phyloP scores from a whole-genome alignment of 2,113 vertebrate species.

The Electrona antarctica region DNA sequence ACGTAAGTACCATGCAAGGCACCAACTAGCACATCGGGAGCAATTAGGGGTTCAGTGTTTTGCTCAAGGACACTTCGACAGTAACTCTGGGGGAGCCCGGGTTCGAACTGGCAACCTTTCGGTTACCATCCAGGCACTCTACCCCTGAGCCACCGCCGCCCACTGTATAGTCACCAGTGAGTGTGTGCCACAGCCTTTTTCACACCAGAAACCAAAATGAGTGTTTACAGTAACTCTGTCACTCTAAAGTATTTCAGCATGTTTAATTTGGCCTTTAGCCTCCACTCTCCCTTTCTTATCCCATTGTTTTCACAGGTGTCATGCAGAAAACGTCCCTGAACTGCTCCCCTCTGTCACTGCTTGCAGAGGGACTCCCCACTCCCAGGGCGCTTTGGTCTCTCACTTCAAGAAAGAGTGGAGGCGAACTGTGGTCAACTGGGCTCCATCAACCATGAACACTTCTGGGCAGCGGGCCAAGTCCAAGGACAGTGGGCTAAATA shows the following conservation, averaged over 20 bases:
- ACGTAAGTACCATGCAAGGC: too few species aligned
- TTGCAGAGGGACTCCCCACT: constrained; percentile 22
- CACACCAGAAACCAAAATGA: constrained; percentile 1
- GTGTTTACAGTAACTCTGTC: neutral
- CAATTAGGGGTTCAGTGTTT: too few species aligned
- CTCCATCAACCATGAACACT: constrained; percentile 11
- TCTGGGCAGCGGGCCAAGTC: neutral
- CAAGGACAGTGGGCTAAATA: constrained; percentile 1
- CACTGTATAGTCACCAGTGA: neutral
- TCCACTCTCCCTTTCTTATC: constrained; percentile 19
- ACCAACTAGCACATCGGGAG: too few species aligned
- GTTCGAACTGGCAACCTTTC: too few species aligned
- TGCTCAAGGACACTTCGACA: too few species aligned
- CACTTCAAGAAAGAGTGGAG: neutral
- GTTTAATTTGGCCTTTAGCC: neutral
- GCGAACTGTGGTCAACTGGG: neutral
- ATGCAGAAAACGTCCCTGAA: constrained; percentile 22
- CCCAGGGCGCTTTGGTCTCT: neutral
- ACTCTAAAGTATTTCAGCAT: constrained; percentile 6
- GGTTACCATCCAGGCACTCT: too few species aligned
- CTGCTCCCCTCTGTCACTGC: constrained; percentile 31
- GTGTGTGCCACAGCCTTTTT: neutral
- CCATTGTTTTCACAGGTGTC: constrained; percentile 70
- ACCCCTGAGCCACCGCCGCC: too few species aligned
- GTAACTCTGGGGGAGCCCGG: too few species aligned